Evolutionary conservation across 2,888 invertebrate species (phyloP).

Genomic region (Eutolmus rufibarbis): DNA sequence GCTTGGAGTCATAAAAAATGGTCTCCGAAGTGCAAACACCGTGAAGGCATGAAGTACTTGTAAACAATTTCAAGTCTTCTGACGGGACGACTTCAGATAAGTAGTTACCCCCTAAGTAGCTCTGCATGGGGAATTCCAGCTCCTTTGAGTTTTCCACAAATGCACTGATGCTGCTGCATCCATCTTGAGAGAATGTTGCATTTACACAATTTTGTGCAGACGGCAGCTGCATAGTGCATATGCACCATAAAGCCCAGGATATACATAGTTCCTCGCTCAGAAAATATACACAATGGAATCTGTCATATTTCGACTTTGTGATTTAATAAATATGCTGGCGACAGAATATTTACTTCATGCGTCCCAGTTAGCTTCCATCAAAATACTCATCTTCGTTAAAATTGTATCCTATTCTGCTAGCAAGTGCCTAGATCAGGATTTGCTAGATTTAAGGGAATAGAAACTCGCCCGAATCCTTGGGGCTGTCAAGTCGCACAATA

Average conservation of each 20-base stretch:
- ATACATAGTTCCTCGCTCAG: background rate
- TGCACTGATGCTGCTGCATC: background rate
- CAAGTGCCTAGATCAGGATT: background rate
- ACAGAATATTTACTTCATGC: background rate
- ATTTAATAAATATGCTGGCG: constrained; percentile 25
- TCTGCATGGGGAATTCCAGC: background rate
- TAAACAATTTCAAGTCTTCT: background rate
- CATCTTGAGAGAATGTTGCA: background rate
- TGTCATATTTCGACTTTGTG: background rate
- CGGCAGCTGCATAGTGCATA: background rate
- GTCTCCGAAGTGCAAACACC: background rate
- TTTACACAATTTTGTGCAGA: background rate
- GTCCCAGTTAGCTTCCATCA: background rate
- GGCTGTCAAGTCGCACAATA: background rate
- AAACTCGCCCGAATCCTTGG: background rate
- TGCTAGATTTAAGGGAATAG: background rate
- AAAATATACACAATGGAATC: background rate
- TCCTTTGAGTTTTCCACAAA: background rate
- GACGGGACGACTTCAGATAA: background rate
- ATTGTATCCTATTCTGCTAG: background rate
- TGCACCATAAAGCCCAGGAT: background rate
- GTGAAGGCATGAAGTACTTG: background rate
- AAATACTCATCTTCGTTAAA: background rate
- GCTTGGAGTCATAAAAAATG: background rate
- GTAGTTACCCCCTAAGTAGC: background rate